Conservation (phyloP, 1,140 invertebrate genomes). For the Drosophila kanapiae region DNA sequence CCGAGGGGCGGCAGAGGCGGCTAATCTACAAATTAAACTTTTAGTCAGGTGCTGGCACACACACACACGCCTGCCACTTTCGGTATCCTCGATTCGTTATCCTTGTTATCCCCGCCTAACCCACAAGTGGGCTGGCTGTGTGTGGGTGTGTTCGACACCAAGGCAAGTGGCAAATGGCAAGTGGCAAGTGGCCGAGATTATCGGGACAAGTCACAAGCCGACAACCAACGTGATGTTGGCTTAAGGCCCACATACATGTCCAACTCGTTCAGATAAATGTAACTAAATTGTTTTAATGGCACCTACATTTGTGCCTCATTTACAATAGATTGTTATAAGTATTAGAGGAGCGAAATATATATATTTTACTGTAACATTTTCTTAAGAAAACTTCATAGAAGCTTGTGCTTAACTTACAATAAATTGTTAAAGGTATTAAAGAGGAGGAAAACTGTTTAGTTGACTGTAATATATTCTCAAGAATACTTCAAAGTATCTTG, state of each 20-base stretch:
- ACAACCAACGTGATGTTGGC: slow-evolving; percentile 6
- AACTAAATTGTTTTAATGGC: background rate
- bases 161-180: slow-evolving; percentile 3
- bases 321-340: background rate
- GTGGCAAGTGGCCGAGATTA: slow-evolving; percentile 33
- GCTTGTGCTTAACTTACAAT: no score
- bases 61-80: slow-evolving; percentile 8
- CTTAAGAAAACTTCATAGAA: background rate
- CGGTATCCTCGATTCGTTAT: slow-evolving; percentile 1
- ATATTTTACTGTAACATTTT: background rate
- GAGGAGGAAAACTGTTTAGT: no score
- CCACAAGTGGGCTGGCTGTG: slow-evolving; percentile 9
- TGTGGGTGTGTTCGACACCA: slow-evolving; percentile 8
- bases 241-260: background rate
- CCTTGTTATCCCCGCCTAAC: slow-evolving; percentile 14
- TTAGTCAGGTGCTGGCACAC: slow-evolving; percentile 18
- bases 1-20: slow-evolving; percentile 1
- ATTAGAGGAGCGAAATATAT: background rate
- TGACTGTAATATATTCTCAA: no score
- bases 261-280: slow-evolving; percentile 5
- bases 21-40: slow-evolving; percentile 50
- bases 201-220: slow-evolving; percentile 14
- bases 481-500: no score
- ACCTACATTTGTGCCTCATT: background rate
- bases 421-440: no score